phyloP scores from a whole-genome alignment of 2,888 invertebrate species.

The Drosophila aldrichi region DNA sequence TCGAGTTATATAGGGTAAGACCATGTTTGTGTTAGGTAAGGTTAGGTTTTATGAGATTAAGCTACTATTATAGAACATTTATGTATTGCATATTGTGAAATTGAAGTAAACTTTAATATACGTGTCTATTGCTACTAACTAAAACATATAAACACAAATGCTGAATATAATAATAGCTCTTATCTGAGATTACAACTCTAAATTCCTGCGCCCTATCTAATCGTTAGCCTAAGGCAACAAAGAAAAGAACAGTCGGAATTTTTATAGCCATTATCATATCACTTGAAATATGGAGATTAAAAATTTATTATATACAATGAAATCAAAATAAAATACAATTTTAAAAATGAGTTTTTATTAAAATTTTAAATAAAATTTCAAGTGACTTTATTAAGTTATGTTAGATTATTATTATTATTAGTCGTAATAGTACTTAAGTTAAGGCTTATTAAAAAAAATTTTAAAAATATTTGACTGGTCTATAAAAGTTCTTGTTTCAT shows the following conservation, averaged over 20 bases:
- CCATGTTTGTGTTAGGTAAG: background rate
- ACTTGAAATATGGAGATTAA: background rate
- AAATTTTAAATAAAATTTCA: no score
- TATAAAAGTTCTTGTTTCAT: no score
- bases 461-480: no score
- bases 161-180: background rate
- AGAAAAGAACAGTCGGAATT: background rate
- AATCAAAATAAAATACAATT: background rate
- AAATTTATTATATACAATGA: background rate
- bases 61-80: background rate
- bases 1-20: background rate
- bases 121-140: background rate
- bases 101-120: background rate
- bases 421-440: no score
- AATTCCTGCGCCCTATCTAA: constrained; percentile 36
- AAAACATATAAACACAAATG: background rate
- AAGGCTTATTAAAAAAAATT: no score
- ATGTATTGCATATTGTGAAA: background rate
- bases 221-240: constrained; percentile 12
- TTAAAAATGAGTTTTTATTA: no score
- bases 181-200: constrained; percentile 17
- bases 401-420: no score
- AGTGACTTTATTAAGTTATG: no score
- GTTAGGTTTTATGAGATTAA: background rate
- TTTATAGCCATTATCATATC: constrained; percentile 19